phyloP scores from a whole-genome alignment of 2,113 vertebrate species.

The Balaeniceps rex region DNA sequence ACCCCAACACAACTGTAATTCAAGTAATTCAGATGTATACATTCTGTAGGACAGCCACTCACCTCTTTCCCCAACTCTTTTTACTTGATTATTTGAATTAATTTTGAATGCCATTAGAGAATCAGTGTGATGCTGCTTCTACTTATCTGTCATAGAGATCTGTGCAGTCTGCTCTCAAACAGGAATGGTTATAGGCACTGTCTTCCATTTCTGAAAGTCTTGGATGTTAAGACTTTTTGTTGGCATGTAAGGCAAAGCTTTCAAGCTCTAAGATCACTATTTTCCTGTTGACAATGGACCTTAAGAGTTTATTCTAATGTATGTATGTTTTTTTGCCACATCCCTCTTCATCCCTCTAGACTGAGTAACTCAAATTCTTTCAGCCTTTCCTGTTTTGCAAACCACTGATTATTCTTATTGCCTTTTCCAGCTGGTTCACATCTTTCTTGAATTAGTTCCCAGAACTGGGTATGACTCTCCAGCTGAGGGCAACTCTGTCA shows the following conservation, averaged over 20 bases:
- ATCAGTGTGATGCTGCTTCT: neutral
- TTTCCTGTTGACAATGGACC: neutral
- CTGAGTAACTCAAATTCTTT: neutral
- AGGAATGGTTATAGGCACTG: neutral
- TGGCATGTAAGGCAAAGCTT: neutral
- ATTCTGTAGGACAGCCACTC: neutral
- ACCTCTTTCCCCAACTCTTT: neutral
- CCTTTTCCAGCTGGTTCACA: neutral
- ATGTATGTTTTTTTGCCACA: fast-evolving
- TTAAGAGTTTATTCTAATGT: neutral
- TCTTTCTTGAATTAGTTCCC: neutral
- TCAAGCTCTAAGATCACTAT: neutral
- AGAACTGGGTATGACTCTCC: neutral
- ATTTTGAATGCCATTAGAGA: neutral
- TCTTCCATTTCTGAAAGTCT: neutral
- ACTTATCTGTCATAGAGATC: neutral
- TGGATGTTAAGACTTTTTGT: neutral
- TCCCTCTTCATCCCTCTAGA: neutral
- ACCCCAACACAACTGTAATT: neutral
- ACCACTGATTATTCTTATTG: neutral
- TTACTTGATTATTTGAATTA: neutral
- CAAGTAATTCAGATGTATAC: neutral
- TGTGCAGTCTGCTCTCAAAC: neutral
- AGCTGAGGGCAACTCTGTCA: neutral
- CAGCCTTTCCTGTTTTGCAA: neutral